Evolutionary conservation across 2,797 vertebrate genomes (phyloP).

Genomic region (Buphagus erythrorhynchus): DNA sequence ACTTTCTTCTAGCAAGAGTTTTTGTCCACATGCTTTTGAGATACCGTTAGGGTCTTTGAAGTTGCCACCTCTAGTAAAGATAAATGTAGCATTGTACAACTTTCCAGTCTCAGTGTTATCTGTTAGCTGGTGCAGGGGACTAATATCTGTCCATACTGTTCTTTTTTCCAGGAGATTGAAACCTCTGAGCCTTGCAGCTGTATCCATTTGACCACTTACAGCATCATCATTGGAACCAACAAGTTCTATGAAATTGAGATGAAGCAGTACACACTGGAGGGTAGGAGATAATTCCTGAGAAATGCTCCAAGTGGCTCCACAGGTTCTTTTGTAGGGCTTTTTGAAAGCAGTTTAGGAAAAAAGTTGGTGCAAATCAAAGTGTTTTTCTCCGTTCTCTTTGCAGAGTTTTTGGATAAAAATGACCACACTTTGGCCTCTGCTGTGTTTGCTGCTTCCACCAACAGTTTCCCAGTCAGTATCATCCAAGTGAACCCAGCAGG

Average conservation of each 20-base stretch:
- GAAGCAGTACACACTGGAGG: constrained; percentile 97
- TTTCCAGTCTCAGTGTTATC: background rate
- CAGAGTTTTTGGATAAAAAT: constrained; percentile 98
- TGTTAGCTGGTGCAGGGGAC: background rate
- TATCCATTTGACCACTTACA: constrained; percentile 96
- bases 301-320: background rate
- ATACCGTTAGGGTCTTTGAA: background rate
- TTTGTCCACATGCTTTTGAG: background rate
- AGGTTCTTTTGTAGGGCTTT: background rate
- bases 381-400: background rate
- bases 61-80: background rate
- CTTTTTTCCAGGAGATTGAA: constrained; percentile 90
- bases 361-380: background rate
- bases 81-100: background rate
- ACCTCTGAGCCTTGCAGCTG: constrained; percentile 98
- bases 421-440: constrained; percentile 94
- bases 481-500: constrained; percentile 92
- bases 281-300: constrained; percentile 66
- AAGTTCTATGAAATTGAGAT: constrained; percentile 99
- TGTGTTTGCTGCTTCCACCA: constrained; percentile 93
- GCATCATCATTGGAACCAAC: constrained; percentile 97
- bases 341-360: background rate
- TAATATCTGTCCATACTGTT: background rate
- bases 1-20: background rate
- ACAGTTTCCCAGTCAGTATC: constrained; percentile 98